Evolutionary conservation across 2,113 vertebrate species (phyloP).

Genomic region (Cariama cristata): DNA sequence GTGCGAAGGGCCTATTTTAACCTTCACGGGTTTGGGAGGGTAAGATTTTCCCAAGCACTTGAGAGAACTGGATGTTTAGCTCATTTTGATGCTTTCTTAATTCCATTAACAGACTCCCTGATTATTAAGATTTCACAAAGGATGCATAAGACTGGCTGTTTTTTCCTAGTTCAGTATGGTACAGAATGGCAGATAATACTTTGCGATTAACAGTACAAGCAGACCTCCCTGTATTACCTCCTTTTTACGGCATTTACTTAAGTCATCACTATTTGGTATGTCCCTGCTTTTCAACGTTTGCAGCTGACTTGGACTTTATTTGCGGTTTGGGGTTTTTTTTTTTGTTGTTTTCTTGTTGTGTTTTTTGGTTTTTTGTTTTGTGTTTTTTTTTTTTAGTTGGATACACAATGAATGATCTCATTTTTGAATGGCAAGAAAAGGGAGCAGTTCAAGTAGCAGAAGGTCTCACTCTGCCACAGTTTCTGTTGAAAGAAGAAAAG

Average conservation of each 20-base stretch:
- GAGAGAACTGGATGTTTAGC: neutral
- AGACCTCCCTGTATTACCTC: neutral
- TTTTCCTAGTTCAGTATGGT: neutral
- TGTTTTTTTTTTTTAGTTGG: conserved; percentile 83
- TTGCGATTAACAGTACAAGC: neutral
- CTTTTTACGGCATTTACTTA: neutral
- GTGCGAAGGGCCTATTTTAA: neutral
- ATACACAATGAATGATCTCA: conserved; percentile 99
- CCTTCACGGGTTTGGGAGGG: neutral
- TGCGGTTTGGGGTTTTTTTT: neutral
- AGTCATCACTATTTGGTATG: neutral
- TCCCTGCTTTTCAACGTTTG: neutral
- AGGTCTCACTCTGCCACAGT: conserved; percentile 95
- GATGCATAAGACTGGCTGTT: neutral
- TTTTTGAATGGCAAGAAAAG: conserved; percentile 98
- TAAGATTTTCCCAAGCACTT: neutral
- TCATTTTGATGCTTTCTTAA: neutral
- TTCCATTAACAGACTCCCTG: neutral
- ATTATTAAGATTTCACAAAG: neutral
- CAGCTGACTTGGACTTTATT: neutral
- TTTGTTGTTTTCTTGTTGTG: neutral
- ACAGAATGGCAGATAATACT: neutral
- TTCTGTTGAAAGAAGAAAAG: conserved; percentile 94
- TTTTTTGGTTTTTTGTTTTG: neutral
- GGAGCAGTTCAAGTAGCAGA: conserved; percentile 96